Base-by-base conservation (phyloP, 2,113 vertebrate genomes). In the Menidia beryllina region DNA sequence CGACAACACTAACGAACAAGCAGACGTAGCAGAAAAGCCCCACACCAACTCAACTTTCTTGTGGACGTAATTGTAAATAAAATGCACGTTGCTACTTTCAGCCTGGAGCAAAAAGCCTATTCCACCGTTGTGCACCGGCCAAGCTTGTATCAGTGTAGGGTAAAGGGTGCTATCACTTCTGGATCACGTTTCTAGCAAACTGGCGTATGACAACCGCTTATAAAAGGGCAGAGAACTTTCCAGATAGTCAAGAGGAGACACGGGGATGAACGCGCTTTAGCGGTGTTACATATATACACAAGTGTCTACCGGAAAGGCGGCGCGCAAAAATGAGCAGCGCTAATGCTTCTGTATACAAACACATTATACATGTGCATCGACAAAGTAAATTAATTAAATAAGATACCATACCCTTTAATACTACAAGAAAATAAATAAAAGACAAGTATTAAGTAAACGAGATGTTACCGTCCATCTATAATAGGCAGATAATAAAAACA, bases 201-300 rank as follows among this genome's bases (percentile, higher is more conserved):
- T 56, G 50, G 39, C 43, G 9, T 48, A 39, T 77, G 60, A 77
- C 77, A 75, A 53, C 24, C 59, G 70, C 30, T 75, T 56, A 34
- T 76, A 87, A 88, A 86, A 83, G 84, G 82, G 72, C 82, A 80
- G 45, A 89, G 93, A 94, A 94, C 84, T 93, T 94, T 94, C 93
- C 84, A 94, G 93, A 94, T 75, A 66, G 24, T 64, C 48, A 20
- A 60, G 43, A 77, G 62, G 61, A 57, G 60, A 56, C 23, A 53
- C 12, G 43, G 57, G 49, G 48, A 11, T 17, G 54, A 54, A 5
- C 55, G 36, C 13, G 13, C 21, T 4, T 24, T 15, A 6, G 2
- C 0, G 9, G 49, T 48, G 38, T 49, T 81, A 1, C 24, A 24
- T 56, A 2, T 1, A 0, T 0, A 0, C 0, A 38, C 0, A 1